A percentile compares a stretch with the other conserved stretches of the same genome.
Conservation (phyloP, 2,888 invertebrate genomes). For the Onchidella celtica region DNA sequence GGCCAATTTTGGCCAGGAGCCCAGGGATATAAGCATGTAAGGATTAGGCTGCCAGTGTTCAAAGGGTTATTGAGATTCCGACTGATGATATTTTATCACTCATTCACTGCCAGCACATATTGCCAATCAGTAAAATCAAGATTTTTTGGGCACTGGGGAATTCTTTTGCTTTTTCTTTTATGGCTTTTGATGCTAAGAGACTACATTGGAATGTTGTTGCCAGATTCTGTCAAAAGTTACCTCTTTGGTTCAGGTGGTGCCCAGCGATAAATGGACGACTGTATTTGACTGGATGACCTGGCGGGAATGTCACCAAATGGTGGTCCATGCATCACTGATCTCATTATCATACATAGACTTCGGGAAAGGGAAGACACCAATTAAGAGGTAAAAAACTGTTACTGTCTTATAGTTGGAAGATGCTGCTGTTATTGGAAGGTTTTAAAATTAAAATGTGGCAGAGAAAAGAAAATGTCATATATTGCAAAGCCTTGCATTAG, state of each 20-base stretch:
- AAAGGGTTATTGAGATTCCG: too few species aligned
- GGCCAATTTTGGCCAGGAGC: too few species aligned
- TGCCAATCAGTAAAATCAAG: too few species aligned
- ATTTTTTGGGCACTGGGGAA: too few species aligned
- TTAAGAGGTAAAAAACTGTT: background rate
- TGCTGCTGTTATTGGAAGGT: background rate
- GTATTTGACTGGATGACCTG: constrained; percentile 53
- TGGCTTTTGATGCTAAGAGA: too few species aligned
- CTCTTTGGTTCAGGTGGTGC: constrained; percentile 56
- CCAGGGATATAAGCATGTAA: too few species aligned
- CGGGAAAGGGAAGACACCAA: background rate
- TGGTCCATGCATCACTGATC: constrained; percentile 35
- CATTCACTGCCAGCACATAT: too few species aligned
- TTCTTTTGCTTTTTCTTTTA: too few species aligned
- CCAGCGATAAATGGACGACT: constrained; percentile 58
- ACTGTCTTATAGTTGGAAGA: too few species aligned
- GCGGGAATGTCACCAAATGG: constrained; percentile 46
- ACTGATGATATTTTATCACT: too few species aligned
- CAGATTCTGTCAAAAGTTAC: background rate
- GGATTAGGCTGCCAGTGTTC: too few species aligned
- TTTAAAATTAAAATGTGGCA: background rate
- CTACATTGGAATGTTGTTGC: too few species aligned
- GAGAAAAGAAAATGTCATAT: background rate
- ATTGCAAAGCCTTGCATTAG: background rate
- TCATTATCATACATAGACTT: constrained; percentile 1